A percentile compares a stretch with the other conserved stretches of the same genome.
Conservation (phyloP, 2,888 invertebrate species). For the Plebejus melissa region DNA sequence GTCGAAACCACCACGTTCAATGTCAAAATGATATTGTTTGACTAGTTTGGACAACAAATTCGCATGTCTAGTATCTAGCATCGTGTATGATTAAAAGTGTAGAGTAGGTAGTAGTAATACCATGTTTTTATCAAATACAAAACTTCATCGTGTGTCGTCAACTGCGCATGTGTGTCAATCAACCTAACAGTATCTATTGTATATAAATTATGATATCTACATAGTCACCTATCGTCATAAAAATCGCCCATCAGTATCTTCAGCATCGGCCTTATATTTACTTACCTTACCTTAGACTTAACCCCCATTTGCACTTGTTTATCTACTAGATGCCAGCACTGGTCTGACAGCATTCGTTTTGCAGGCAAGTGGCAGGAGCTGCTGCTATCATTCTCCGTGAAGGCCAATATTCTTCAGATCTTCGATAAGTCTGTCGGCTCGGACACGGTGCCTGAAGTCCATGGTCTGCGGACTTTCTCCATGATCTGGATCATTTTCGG, state of each 20-base stretch:
- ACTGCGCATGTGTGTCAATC: not conserved
- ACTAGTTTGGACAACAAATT: not conserved
- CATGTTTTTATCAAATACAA: not conserved
- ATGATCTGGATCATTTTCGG: slow-evolving; percentile 86
- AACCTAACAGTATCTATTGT: slow-evolving; percentile 3
- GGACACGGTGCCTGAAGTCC: slow-evolving; percentile 88
- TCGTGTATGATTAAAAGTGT: not conserved
- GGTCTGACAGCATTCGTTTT: slow-evolving; percentile 19
- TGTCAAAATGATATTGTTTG: not conserved
- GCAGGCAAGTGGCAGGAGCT: slow-evolving; percentile 82
- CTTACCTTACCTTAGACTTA: no score
- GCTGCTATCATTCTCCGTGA: slow-evolving; percentile 87
- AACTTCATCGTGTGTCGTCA: not conserved
- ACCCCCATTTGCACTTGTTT: slow-evolving; percentile 15
- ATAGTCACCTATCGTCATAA: not conserved
- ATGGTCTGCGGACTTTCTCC: slow-evolving; percentile 82
- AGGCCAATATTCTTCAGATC: slow-evolving; percentile 88
- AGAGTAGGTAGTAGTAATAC: not conserved
- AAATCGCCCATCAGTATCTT: not conserved
- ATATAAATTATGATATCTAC: not conserved
- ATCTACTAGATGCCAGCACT: not conserved
- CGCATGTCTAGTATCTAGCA: not conserved
- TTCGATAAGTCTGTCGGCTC: slow-evolving; percentile 88
- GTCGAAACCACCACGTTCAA: not conserved
- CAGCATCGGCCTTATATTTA: slow-evolving; percentile 9